phyloP scores from a whole-genome alignment of 2,888 invertebrate species.

The Diplazon laetatorius region DNA sequence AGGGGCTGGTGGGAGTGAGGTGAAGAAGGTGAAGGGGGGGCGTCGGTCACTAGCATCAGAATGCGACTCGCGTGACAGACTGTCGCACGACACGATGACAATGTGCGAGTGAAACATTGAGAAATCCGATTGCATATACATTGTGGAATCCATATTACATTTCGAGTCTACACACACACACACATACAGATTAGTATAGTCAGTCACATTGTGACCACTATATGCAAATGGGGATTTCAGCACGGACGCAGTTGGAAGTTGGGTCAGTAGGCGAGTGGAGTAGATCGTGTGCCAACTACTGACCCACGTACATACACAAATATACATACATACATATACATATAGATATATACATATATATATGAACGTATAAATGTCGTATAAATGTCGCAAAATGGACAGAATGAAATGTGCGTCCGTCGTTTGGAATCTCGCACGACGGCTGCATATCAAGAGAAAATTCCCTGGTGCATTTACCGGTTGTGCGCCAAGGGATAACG shows the following conservation, averaged over 20 bases:
- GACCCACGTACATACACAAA: not conserved
- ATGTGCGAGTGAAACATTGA: constrained; percentile 22
- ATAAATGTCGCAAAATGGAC: constrained; percentile 6
- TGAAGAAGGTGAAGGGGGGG: too few relatives aligned
- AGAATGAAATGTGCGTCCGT: constrained; percentile 27
- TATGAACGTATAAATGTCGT: not conserved
- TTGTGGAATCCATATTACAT: too few relatives aligned
- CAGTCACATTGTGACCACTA: constrained; percentile 30
- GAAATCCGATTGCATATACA: constrained; percentile 5
- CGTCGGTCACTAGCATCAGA: too few relatives aligned
- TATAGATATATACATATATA: not conserved
- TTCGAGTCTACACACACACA: too few relatives aligned
- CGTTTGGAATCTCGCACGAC: not conserved
- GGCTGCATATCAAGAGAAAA: constrained; percentile 33
- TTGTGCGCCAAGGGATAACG: constrained; percentile 39
- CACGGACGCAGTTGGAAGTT: constrained; percentile 40
- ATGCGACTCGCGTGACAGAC: constrained; percentile 29
- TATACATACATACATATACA: not conserved
- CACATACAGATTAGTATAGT: too few relatives aligned
- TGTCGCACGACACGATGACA: constrained; percentile 7
- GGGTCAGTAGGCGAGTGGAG: constrained; percentile 57
- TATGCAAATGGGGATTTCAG: constrained; percentile 34
- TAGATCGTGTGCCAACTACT: constrained; percentile 24
- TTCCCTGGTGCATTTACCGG: constrained; percentile 31
- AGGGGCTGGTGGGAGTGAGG: too few relatives aligned